These are phyloP conservation scores for Paramormyrops hopkinsi DNA, from an alignment of 2,797 vertebrate genomes.

Conservation along the genomic window DNA sequence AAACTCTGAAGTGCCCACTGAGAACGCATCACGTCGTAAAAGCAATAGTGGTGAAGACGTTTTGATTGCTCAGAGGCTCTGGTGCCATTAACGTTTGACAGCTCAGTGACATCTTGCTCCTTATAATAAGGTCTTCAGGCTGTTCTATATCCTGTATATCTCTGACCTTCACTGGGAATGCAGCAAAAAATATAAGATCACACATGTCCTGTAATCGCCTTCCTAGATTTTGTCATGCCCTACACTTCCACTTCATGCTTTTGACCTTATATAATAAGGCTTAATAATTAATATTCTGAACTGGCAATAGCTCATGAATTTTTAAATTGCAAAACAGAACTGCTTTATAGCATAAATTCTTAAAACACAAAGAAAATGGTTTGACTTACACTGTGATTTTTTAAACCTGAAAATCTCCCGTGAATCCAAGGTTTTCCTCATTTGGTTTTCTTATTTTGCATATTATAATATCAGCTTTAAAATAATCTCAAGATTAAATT, in stretches of 20 bases:
- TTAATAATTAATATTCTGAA: not conserved
- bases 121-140: conserved; percentile 52
- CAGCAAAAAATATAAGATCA: not conserved
- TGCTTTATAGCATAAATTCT: not conserved
- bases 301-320: conserved; percentile 2
- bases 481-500: not conserved
- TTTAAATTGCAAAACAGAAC: not conserved
- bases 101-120: conserved; percentile 36
- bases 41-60: conserved; percentile 51
- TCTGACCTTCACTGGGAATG: not conserved
- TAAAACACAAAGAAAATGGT: not conserved
- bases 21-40: conserved; percentile 46
- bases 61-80: conserved; percentile 52
- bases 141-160: not conserved
- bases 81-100: conserved; percentile 33
- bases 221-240: not conserved
- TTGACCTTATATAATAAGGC: not conserved
- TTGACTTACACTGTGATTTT: not conserved
- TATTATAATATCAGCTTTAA: not conserved
- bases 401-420: not conserved
- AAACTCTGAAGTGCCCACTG: conserved; percentile 44
- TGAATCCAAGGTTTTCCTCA: not conserved
- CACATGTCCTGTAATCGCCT: not conserved
- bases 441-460: not conserved
- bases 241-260: not conserved